Evolutionary conservation across 2,113 vertebrate genomes (phyloP), one percentile per base, ranked within the genome.

Genomic region (Pseudolaguvia tuberculata): DNA sequence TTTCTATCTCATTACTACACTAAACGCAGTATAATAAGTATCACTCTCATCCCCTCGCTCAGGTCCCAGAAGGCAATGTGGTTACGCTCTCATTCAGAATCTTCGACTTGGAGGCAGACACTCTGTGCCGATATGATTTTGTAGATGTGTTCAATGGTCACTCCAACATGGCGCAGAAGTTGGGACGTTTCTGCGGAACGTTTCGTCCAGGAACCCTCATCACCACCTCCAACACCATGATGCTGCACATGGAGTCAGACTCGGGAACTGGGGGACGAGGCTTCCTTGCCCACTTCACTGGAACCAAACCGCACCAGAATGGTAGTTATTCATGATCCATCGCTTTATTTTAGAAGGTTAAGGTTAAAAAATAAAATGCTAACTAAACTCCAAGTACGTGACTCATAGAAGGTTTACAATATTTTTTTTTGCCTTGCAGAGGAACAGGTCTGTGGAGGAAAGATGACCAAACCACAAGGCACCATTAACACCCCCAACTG

Each of bases 151-250:
- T 92, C 83, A 93, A 92, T 0, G 93, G 94, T 11, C 84, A 89
- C 62, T 85, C 90, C 39, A 85, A 88, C 65, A 83, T 86, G 1
- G 87, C 88, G 31, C 92, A 94, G 83, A 89, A 92, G 61, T 89
- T 96, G 14, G 94, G 94, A 0, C 93, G 92, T 0, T 94, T 95
- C 80, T 96, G 95, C 11, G 95, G 95, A 68, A 95, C 95, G 0
- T 95, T 95, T 85, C 87, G 95, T 2, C 95, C 95, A 0, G 94
- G 94, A 0, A 70, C 90, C 11, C 76, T 96, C 1, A 91, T 95
- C 57, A 93, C 93, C 20, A 92, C 94, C 7, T 86, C 92, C 79
- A 91, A 93, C 85, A 91, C 87, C 39, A 92, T 96, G 90, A 91
- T 92, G 88, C 84, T 96, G 78, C 88, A 90, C 81, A 94, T 96